Percentiles rank a stretch among this genome's conserved stretches.
Evolutionary conservation across 1,140 invertebrate genomes (phyloP).

Genomic region (Berghia stephanieae): DNA sequence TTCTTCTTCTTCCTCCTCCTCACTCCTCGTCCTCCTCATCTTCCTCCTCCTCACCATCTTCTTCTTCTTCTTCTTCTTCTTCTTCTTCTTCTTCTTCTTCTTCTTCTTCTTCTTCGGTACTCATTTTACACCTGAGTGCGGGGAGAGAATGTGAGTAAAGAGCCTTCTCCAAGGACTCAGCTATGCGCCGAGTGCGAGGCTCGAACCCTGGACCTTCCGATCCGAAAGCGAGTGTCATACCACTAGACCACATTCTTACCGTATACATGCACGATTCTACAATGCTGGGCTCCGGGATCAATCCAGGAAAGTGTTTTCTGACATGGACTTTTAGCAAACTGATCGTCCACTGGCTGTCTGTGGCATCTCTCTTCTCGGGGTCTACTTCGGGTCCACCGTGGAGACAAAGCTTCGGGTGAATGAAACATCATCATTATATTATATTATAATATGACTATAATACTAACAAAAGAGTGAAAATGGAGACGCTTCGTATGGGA

Average conservation of each 20-base stretch:
- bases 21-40: too few relatives aligned
- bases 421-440: neutral
- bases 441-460: neutral
- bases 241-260: too few relatives aligned
- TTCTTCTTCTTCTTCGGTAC: too few relatives aligned
- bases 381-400: conserved; percentile 39
- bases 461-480: neutral
- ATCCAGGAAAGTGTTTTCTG: conserved; percentile 35
- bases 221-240: too few relatives aligned
- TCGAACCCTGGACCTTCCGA: too few relatives aligned
- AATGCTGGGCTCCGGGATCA: conserved; percentile 39
- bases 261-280: conserved; percentile 47
- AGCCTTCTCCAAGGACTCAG: too few relatives aligned
- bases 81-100: conserved; percentile 15
- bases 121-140: too few relatives aligned
- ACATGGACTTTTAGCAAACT: conserved; percentile 33
- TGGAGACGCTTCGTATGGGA: too few relatives aligned
- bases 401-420: conserved; percentile 27
- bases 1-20: too few relatives aligned
- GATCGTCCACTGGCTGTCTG: conserved; percentile 18
- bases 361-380: conserved; percentile 34
- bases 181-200: too few relatives aligned
- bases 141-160: too few relatives aligned
- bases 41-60: neutral
- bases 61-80: neutral